These are phyloP conservation scores for Paralichthys olivaceus DNA, from an alignment of 2,113 vertebrate species.

Conservation along the genomic window DNA sequence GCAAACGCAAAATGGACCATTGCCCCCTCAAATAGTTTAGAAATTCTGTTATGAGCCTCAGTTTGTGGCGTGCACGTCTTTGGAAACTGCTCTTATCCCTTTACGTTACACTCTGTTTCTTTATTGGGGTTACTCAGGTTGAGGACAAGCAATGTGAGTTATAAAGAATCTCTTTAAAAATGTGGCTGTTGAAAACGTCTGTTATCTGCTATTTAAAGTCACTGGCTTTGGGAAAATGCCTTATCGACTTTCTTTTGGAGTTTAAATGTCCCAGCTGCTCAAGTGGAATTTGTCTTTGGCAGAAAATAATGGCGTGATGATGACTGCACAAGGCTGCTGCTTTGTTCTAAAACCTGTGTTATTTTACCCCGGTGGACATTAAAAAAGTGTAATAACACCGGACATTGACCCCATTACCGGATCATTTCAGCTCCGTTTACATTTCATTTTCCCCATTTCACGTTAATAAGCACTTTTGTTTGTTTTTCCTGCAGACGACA, in stretches of 20 bases:
- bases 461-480: constrained; percentile 20
- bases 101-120: background rate
- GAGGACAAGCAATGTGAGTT: background rate
- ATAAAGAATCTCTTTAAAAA: constrained; percentile 20
- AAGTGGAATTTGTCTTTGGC: constrained; percentile 10
- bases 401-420: background rate
- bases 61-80: background rate
- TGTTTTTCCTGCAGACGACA: constrained; percentile 27
- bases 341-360: background rate
- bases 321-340: constrained; percentile 1
- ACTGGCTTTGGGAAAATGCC: constrained; percentile 4
- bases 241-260: background rate
- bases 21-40: too few relatives aligned
- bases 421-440: constrained; percentile 14
- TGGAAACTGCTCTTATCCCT: background rate
- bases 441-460: constrained; percentile 35
- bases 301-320: constrained; percentile 3
- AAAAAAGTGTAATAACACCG: background rate
- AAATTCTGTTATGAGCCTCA: constrained; percentile 6
- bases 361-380: background rate
- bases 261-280: constrained; percentile 17
- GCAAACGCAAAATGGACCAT: too few relatives aligned
- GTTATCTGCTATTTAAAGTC: constrained; percentile 32
- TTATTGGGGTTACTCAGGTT: constrained; percentile 5
- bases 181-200: constrained; percentile 13